phyloP scores from a whole-genome alignment of 2,888 invertebrate species.

The Rhyacophila evoluta region DNA sequence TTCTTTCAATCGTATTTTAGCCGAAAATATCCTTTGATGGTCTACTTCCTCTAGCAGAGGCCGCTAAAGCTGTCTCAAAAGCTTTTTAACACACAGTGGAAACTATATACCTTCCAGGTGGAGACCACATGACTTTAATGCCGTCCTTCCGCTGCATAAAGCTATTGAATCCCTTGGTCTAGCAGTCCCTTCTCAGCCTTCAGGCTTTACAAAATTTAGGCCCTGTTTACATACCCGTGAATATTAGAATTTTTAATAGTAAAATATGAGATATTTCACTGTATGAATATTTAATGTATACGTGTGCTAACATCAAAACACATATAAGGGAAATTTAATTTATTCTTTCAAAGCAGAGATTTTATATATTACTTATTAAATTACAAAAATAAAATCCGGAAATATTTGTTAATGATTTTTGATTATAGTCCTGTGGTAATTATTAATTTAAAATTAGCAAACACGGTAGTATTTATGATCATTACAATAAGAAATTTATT shows the following conservation, averaged over 20 bases:
- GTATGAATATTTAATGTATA: too few relatives aligned
- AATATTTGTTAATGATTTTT: too few relatives aligned
- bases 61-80: constrained; percentile 7
- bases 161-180: not conserved
- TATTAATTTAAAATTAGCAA: too few relatives aligned
- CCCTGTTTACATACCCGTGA: not conserved
- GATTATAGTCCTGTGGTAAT: too few relatives aligned
- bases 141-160: constrained; percentile 9
- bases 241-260: not conserved
- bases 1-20: not conserved
- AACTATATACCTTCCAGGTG: not conserved
- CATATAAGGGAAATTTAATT: too few relatives aligned
- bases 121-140: not conserved
- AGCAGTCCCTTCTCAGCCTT: constrained; percentile 1
- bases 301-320: too few relatives aligned
- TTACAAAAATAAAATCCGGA: too few relatives aligned
- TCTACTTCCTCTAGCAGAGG: not conserved
- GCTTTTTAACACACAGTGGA: not conserved
- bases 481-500: too few relatives aligned
- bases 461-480: too few relatives aligned
- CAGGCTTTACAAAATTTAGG: not conserved
- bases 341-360: too few relatives aligned
- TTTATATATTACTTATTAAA: too few relatives aligned
- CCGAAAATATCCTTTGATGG: not conserved
- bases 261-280: not conserved